Percentiles rank a stretch among this genome's conserved stretches.
These are phyloP conservation scores for Crossaster papposus DNA, from an alignment of 53 echinoderm and acorn worm genomes.

Conservation along the genomic window DNA sequence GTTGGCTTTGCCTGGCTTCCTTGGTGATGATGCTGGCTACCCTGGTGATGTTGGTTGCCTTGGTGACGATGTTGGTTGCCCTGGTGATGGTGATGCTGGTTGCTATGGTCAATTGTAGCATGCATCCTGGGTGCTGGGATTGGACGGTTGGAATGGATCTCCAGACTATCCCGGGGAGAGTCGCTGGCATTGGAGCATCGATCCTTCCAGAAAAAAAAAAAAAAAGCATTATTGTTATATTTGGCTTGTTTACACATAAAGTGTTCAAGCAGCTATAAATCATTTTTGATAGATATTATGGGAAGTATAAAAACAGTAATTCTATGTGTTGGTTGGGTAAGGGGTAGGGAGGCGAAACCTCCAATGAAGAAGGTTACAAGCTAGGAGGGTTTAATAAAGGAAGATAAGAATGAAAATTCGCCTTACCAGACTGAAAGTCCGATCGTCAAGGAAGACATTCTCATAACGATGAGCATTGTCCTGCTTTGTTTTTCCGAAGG, in stretches of 20 bases:
- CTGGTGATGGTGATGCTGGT: conserved; percentile 4
- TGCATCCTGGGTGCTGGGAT: conserved; percentile 59
- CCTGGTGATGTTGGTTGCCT: background rate
- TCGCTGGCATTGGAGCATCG: conserved; percentile 55
- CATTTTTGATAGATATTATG: background rate
- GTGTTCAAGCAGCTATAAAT: background rate
- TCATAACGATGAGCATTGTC: conserved; percentile 70
- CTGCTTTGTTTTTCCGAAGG: conserved; percentile 64
- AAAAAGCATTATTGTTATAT: background rate
- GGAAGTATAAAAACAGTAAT: background rate
- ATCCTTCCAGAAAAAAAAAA: conserved; percentile 27
- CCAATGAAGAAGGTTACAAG: no score
- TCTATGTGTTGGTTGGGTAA: no score
- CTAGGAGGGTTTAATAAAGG: background rate
- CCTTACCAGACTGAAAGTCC: conserved; percentile 59
- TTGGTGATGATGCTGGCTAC: conserved; percentile 19
- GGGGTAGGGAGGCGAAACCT: background rate
- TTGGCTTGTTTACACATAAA: background rate
- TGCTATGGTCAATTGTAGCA: background rate
- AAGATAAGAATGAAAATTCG: background rate
- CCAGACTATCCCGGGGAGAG: conserved; percentile 63
- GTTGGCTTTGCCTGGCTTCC: background rate
- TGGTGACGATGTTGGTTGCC: background rate
- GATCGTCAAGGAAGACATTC: conserved; percentile 82
- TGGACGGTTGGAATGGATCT: conserved; percentile 57